phyloP scores from a whole-genome alignment of 2,888 invertebrate species.

The Thysanoteuthis rhombus region DNA sequence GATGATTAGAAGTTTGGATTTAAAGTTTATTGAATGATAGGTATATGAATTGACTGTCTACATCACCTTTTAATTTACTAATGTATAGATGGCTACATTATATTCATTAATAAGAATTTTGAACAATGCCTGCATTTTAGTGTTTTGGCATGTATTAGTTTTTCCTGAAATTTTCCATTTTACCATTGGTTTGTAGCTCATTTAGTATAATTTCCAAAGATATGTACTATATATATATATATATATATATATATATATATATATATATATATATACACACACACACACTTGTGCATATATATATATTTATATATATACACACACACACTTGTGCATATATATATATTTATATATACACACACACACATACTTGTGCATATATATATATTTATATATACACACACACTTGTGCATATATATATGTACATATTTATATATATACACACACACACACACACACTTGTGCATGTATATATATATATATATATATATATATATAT shows the following conservation, averaged over 20 bases:
- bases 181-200: no score
- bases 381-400: neutral
- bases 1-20: no score
- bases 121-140: no score
- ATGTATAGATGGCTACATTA: no score
- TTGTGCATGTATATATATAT: neutral
- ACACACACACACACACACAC: neutral
- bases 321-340: neutral
- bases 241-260: neutral
- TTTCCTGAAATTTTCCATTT: no score
- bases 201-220: no score
- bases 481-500: neutral
- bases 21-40: no score
- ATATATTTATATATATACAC: neutral
- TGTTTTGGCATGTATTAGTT: no score
- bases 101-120: no score
- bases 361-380: neutral
- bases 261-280: slow-evolving; percentile 15
- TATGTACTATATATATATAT: neutral
- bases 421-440: neutral
- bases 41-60: no score
- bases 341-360: neutral
- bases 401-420: neutral
- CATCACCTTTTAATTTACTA: no score
- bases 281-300: neutral